A percentile compares a stretch with the other conserved stretches of the same genome.
Evolutionary conservation across 1,140 invertebrate species (phyloP).

Genomic region (Thaumatotibia leucotreta): DNA sequence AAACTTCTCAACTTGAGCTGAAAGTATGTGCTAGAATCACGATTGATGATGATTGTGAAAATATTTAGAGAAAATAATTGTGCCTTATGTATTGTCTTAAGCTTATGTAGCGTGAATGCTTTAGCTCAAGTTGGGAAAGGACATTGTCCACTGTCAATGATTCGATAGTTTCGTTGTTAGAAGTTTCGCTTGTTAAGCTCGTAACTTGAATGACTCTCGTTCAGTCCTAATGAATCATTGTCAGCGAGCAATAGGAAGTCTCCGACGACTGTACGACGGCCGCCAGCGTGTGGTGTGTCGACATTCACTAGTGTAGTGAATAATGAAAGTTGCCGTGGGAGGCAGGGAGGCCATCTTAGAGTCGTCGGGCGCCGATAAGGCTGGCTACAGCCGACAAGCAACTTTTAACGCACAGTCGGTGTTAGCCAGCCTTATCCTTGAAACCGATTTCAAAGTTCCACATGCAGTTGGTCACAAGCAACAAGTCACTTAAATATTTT

Average conservation of each 20-base stretch:
- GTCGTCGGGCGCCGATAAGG: background rate
- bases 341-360: background rate
- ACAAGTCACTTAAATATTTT: background rate
- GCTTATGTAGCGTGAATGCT: constrained; percentile 30
- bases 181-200: background rate
- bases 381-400: background rate
- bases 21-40: constrained; percentile 26
- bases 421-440: background rate
- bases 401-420: background rate
- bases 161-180: constrained; percentile 23
- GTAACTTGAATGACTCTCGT: background rate
- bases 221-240: constrained; percentile 44
- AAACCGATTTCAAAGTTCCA: background rate
- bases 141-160: constrained; percentile 52
- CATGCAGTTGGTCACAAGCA: background rate
- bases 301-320: constrained; percentile 11
- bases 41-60: constrained; percentile 20
- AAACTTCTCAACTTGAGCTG: constrained; percentile 51
- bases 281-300: background rate
- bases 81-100: background rate
- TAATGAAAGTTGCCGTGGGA: constrained; percentile 6
- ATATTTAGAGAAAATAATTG: background rate
- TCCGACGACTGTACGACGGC: background rate
- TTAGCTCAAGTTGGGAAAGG: constrained; percentile 60
- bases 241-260: constrained; percentile 30